Conservation (phyloP, 2,797 vertebrate species). For the Mastacembelus armatus region DNA sequence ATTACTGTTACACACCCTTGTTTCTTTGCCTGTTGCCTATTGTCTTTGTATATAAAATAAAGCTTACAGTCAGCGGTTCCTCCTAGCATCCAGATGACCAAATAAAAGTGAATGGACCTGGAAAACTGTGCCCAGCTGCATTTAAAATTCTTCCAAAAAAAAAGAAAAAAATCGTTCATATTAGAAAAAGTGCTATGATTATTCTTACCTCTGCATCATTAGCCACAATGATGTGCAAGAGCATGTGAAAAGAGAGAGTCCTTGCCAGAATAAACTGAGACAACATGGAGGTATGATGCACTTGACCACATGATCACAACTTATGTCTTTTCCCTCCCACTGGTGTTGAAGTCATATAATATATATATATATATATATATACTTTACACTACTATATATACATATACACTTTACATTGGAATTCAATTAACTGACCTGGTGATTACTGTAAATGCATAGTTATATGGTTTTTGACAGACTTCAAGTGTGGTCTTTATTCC, state of each 20-base stretch:
- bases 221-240: not conserved
- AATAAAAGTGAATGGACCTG: not conserved
- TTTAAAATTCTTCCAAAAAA: too few relatives aligned
- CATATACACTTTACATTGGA: not conserved
- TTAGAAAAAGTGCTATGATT: too few relatives aligned
- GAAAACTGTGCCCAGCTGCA: not conserved
- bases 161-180: too few relatives aligned
- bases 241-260: not conserved
- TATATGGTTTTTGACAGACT: not conserved
- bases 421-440: too few relatives aligned
- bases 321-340: conserved; percentile 19
- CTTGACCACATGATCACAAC: not conserved
- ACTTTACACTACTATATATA: not conserved
- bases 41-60: not conserved
- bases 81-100: too few relatives aligned
- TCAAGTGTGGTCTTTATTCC: conserved; percentile 19
- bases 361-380: not conserved
- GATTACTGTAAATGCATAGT: too few relatives aligned
- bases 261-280: not conserved
- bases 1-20: not conserved
- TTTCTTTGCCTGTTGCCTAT: not conserved
- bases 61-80: too few relatives aligned
- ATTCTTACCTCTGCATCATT: not conserved
- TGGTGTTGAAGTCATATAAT: conserved; percentile 25
- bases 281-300: not conserved